phyloP scores from a whole-genome alignment of 2,113 vertebrate species.

The Castor canadensis region DNA sequence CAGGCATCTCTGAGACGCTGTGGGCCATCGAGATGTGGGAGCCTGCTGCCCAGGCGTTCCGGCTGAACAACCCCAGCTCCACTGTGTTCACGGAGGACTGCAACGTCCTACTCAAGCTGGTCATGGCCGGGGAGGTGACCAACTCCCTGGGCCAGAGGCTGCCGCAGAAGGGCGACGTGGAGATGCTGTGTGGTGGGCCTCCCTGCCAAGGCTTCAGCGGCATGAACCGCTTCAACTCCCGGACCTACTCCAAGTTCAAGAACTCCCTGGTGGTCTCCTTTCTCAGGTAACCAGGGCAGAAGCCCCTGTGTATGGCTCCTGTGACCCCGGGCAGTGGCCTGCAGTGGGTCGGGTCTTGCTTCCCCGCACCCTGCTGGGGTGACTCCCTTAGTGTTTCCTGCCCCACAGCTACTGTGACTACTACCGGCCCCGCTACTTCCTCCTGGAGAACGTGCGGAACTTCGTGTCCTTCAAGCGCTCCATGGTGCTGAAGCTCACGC shows the following conservation, averaged over 20 bases:
- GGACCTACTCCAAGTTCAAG: slow-evolving; percentile 98
- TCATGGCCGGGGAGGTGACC: slow-evolving; percentile 94
- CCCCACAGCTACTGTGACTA: slow-evolving; percentile 95
- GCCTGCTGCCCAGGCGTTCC: slow-evolving; percentile 95
- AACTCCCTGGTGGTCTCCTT: slow-evolving; percentile 98
- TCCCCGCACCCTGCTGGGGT: no score
- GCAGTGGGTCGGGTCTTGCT: no score
- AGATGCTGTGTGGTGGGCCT: slow-evolving; percentile 96
- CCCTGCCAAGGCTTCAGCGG: slow-evolving; percentile 98
- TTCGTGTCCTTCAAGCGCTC: slow-evolving; percentile 98
- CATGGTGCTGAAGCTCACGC: slow-evolving; percentile 96
- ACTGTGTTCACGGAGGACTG: slow-evolving; percentile 99
- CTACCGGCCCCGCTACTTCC: slow-evolving; percentile 95
- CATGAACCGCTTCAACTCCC: slow-evolving; percentile 99
- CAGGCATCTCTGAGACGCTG: slow-evolving; percentile 89
- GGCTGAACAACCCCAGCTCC: slow-evolving; percentile 93
- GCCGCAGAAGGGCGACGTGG: slow-evolving; percentile 96
- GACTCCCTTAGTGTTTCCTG: not conserved
- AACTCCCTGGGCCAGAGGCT: slow-evolving; percentile 94
- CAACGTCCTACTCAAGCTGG: slow-evolving; percentile 94
- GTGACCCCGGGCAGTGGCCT: no score
- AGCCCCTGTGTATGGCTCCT: not conserved
- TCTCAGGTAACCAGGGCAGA: slow-evolving; percentile 87
- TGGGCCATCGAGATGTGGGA: slow-evolving; percentile 99
- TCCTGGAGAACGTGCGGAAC: slow-evolving; percentile 96